Conservation (phyloP, 1,140 invertebrate species). For the Fopius arisanus region DNA sequence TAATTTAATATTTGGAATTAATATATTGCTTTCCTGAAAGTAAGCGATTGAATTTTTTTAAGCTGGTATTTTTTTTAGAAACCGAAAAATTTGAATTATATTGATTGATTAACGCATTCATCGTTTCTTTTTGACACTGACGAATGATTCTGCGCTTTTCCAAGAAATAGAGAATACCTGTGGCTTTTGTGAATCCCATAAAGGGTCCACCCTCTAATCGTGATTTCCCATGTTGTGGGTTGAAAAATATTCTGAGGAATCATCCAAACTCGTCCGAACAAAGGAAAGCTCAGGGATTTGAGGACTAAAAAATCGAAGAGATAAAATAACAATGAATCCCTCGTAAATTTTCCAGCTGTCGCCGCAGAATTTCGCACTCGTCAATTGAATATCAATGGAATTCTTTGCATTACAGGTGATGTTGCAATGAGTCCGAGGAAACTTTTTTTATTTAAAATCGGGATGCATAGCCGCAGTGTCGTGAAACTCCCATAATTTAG, state of each 20-base stretch:
- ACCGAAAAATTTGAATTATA: too few species aligned
- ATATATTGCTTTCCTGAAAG: too few species aligned
- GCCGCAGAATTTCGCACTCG: neutral
- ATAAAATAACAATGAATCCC: neutral
- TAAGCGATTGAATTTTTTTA: too few species aligned
- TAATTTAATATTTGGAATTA: too few species aligned
- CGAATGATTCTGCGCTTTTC: neutral
- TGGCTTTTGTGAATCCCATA: neutral
- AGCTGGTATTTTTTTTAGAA: too few species aligned
- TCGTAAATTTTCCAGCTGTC: neutral
- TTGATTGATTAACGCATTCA: too few species aligned
- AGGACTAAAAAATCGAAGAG: neutral
- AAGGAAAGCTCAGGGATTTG: neutral
- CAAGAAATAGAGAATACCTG: neutral
- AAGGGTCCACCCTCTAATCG: neutral
- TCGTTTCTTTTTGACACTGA: neutral
- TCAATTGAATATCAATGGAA: neutral
- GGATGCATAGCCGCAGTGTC: neutral
- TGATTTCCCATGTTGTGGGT: neutral
- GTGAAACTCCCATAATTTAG: slow-evolving; percentile 22
- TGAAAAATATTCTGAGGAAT: neutral
- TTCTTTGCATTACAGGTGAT: neutral
- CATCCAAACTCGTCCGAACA: neutral
- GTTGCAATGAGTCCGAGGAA: neutral
- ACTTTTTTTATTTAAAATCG: neutral